Evolutionary conservation across 2,113 vertebrate genomes (phyloP), one percentile per base, ranked within the genome.

Genomic region (Sprattus sprattus): DNA sequence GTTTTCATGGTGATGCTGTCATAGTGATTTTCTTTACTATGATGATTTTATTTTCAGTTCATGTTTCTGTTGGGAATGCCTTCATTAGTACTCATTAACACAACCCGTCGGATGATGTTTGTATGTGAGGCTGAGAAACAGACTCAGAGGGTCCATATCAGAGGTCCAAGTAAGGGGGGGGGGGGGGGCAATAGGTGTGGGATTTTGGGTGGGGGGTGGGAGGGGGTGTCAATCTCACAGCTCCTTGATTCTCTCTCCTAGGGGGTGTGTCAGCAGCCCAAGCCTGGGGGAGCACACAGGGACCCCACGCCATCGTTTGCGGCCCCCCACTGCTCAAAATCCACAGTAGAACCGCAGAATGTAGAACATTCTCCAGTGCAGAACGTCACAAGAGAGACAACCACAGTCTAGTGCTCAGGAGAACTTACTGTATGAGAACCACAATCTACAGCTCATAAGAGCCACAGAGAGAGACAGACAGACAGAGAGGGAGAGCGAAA

Each of bases 181-280:
- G 54, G 0, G 25, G 80, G 52, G 28, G 13, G 49, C n/a, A 20
- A 60, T 15, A 71, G 25, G 25, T 8, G 5, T 71, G n/a, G n/a
- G 25, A 28, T 3, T 64, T 25, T 22, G 86, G 87, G 28, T 87
- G 75, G 82, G 2, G 83, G 92, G 85, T n/a, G n/a, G 28, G 91
- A 92, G 93, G 91, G 25, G 91, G 85, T 91, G 88, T 88, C 86
- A 86, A 91, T 93, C 92, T 95, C 93, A 94, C 90, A 93, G 93
- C 93, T 94, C 93, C 94, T 93, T 95, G 90, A 94, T 94, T 91
- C 93, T 93, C 93, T 90, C 91, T 91, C 93, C 85, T 91, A 95
- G 94, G 93, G 93, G 88, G 64, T 67, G 54, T 91, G 91, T 92
- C 91, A 92, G 93, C 92, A 60, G 90, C 91, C 86, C 90, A 87